A percentile compares a stretch with the other conserved stretches of the same genome.
phyloP scores from a whole-genome alignment of 1,140 invertebrate species.

The Aradophagus sp. region DNA sequence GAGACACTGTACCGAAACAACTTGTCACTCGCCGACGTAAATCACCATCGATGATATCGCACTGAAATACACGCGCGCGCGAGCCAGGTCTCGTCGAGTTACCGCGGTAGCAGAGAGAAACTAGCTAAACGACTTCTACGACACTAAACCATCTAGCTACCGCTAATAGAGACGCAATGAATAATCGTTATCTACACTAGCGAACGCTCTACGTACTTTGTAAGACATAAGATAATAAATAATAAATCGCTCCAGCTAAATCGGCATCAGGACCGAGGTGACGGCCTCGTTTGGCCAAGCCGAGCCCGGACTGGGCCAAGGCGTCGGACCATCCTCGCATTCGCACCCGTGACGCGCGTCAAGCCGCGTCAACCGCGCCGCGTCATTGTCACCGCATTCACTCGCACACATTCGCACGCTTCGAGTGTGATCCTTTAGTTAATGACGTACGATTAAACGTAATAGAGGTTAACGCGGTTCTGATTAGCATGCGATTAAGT shows the following conservation, averaged over 20 bases:
- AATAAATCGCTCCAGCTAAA: conserved; percentile 66
- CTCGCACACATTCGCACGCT: conserved; percentile 55
- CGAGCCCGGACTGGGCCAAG: conserved; percentile 17
- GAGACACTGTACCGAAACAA: conserved; percentile 39
- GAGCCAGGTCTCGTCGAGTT: conserved; percentile 65
- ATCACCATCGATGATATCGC: conserved; percentile 14
- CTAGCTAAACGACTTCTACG: conserved; percentile 71
- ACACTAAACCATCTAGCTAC: conserved; percentile 69
- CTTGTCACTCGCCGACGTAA: conserved; percentile 17
- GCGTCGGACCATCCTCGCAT: conserved; percentile 38
- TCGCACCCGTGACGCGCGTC: conserved; percentile 35
- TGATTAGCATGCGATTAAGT: conserved; percentile 75
- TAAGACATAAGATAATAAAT: conserved; percentile 74
- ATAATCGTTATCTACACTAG: conserved; percentile 67
- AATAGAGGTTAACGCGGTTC: conserved; percentile 75
- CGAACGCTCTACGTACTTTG: conserved; percentile 63
- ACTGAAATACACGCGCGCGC: conserved; percentile 22
- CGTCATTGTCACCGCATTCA: conserved; percentile 47
- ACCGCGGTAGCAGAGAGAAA: conserved; percentile 66
- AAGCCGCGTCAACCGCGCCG: too few relatives aligned
- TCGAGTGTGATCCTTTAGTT: conserved; percentile 65
- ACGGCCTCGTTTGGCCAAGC: conserved; percentile 20
- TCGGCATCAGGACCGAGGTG: conserved; percentile 19
- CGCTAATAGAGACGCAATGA: conserved; percentile 69
- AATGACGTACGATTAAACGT: conserved; percentile 74